Conservation (phyloP, 2,797 vertebrate species). For the Semotilus atromaculatus region DNA sequence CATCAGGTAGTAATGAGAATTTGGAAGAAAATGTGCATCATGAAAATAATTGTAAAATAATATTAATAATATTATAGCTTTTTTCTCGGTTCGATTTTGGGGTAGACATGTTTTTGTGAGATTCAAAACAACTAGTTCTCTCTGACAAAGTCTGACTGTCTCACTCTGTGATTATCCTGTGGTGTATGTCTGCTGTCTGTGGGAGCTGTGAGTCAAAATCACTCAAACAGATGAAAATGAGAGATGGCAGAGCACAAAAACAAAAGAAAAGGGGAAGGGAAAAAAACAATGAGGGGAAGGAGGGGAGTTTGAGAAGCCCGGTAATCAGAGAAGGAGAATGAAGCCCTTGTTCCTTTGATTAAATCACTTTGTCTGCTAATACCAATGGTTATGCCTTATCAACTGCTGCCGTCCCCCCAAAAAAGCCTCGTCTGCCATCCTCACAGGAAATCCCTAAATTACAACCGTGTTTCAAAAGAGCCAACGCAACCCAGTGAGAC, state of each 20-base stretch:
- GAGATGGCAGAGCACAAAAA: constrained; percentile 15
- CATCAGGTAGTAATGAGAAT: background rate
- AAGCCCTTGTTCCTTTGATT: constrained; percentile 57
- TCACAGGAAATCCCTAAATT: constrained; percentile 55
- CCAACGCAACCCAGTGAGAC: constrained; percentile 38
- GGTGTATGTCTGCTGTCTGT: background rate
- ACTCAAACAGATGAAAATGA: constrained; percentile 32
- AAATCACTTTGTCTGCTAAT: constrained; percentile 61
- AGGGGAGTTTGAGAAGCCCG: constrained; percentile 32
- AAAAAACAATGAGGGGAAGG: constrained; percentile 9
- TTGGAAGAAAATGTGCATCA: background rate
- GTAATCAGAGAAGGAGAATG: constrained; percentile 53
- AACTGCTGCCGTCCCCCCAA: constrained; percentile 14
- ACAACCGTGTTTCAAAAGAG: constrained; percentile 53
- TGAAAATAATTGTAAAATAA: background rate
- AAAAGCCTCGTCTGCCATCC: constrained; percentile 27
- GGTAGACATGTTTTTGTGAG: background rate
- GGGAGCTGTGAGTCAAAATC: constrained; percentile 6
- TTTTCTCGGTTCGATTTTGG: background rate
- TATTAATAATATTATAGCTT: background rate
- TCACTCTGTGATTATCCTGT: constrained; percentile 4
- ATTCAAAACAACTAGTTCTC: background rate
- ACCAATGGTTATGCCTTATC: constrained; percentile 53
- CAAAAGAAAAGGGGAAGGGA: constrained; percentile 31
- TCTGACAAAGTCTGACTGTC: background rate